A percentile compares a stretch with the other conserved stretches of the same genome.
Conservation (phyloP, 2,888 invertebrate genomes). For the Xylota segnis region DNA sequence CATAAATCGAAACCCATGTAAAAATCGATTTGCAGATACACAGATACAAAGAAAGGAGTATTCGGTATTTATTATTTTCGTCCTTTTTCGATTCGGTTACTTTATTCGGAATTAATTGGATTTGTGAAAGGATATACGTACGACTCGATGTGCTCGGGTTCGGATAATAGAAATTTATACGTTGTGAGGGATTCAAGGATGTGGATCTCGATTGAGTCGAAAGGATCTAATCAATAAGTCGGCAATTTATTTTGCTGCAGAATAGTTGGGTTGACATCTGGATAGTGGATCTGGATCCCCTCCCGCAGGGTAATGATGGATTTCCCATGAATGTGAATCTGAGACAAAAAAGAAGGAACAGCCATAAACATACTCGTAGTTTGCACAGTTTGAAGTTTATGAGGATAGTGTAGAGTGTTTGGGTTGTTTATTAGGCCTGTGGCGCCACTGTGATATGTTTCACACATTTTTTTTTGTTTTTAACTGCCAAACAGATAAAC, state of each 20-base stretch:
- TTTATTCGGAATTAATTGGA: conserved; percentile 53
- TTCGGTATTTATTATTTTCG: conserved; percentile 27
- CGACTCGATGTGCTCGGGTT: not conserved
- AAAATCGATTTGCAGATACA: conserved; percentile 25
- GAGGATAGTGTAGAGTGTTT: not conserved
- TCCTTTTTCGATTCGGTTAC: conserved; percentile 31
- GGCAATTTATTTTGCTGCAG: conserved; percentile 26
- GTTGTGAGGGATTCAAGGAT: conserved; percentile 6
- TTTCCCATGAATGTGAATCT: not conserved
- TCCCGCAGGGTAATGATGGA: conserved; percentile 10
- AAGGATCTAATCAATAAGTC: conserved; percentile 23
- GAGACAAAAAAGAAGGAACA: not conserved
- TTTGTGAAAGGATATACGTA: conserved; percentile 11
- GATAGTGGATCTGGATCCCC: not conserved
- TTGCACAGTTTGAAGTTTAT: conserved; percentile 10
- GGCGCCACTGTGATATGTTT: conserved; percentile 27
- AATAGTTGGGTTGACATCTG: not conserved
- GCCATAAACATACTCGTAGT: not conserved
- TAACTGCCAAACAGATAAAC: conserved; percentile 7
- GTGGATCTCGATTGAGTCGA: conserved; percentile 16
- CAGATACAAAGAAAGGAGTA: not conserved
- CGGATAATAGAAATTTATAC: conserved; percentile 16
- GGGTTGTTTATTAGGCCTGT: conserved; percentile 6
- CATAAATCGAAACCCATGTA: not conserved
- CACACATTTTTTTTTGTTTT: conserved; percentile 2